These are phyloP conservation scores for Guaruba guarouba DNA, from an alignment of 2,113 vertebrate species.

Conservation along the genomic window DNA sequence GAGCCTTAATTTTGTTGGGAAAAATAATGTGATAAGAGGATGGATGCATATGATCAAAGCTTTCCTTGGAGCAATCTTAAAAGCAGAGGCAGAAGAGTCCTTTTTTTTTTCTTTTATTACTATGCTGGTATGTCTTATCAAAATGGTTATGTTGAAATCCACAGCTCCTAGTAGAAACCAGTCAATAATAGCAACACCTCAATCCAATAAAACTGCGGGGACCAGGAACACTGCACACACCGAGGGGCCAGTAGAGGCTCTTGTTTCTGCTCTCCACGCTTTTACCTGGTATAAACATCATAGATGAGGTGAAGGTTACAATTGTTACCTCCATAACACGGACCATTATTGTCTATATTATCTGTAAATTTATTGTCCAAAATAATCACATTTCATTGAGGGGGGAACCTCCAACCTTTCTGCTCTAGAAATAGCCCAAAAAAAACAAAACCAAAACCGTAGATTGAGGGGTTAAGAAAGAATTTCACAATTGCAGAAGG, in stretches of 20 bases:
- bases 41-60: neutral
- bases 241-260: accelerated
- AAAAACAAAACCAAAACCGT: neutral
- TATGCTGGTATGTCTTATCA: neutral
- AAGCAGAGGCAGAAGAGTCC: neutral
- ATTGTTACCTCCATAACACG: neutral
- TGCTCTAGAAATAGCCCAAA: neutral
- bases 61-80: neutral
- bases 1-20: neutral
- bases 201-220: neutral
- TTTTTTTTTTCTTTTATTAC: neutral
- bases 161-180: neutral
- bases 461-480: neutral
- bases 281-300: neutral
- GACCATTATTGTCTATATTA: neutral
- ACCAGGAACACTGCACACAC: neutral
- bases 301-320: neutral
- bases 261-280: neutral
- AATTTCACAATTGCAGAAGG: neutral
- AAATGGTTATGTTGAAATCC: neutral
- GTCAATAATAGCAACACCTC: neutral
- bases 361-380: neutral
- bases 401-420: neutral
- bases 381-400: neutral
- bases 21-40: neutral